These are phyloP conservation scores for Eretmocerus hayati DNA, from an alignment of 2,888 invertebrate genomes.

Conservation along the genomic window DNA sequence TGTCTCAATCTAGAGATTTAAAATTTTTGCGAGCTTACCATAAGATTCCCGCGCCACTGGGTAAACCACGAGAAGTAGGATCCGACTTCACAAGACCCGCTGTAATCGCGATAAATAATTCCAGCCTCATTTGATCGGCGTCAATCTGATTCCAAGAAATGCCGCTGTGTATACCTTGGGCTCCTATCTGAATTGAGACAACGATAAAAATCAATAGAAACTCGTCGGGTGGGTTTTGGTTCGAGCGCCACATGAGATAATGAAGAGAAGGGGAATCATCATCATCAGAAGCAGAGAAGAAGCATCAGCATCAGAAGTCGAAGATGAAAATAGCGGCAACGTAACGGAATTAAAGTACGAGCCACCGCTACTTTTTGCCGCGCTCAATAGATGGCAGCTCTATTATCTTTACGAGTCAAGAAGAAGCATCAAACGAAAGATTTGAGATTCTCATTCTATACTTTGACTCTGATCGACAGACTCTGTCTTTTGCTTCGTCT, in stretches of 20 bases:
- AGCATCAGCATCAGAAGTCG: no score
- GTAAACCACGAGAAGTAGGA: no score
- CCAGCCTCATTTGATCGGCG: not conserved
- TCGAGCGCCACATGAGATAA: no score
- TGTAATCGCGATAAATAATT: not conserved
- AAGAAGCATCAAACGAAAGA: no score
- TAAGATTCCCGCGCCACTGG: no score
- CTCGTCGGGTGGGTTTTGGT: not conserved
- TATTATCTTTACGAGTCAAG: conserved; percentile 40
- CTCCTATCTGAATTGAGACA: not conserved
- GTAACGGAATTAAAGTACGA: conserved; percentile 22
- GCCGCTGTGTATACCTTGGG: not conserved
- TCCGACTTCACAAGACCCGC: not conserved
- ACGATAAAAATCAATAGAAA: not conserved
- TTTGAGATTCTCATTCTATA: no score
- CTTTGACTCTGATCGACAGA: no score
- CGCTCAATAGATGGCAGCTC: conserved; percentile 45
- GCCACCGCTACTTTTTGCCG: conserved; percentile 34
- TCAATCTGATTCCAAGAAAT: not conserved
- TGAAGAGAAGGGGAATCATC: no score
- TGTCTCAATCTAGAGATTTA: no score
- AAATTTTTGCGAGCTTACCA: no score
- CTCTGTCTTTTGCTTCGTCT: no score
- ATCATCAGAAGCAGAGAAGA: no score
- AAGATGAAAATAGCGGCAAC: conserved; percentile 19